Conservation (phyloP, 2,797 vertebrate species). For the Hypotaenidia okinawae region DNA sequence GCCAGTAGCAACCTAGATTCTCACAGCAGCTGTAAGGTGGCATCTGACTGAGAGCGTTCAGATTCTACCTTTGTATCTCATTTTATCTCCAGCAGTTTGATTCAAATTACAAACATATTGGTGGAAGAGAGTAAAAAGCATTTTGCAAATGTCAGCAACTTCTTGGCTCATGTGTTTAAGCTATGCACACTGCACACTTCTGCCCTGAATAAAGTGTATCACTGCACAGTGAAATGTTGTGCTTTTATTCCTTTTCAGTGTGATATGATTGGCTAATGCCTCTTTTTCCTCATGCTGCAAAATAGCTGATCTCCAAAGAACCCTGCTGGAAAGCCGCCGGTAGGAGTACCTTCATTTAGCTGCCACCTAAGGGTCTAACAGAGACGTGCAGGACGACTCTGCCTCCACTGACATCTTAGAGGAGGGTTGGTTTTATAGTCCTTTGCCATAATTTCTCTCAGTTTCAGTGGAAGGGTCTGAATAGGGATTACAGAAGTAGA, state of each 20-base stretch:
- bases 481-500: neutral
- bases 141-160: neutral
- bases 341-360: neutral
- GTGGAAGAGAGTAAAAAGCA: neutral
- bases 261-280: neutral
- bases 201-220: constrained; percentile 15
- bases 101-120: neutral
- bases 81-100: constrained; percentile 20
- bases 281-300: neutral
- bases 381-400: neutral
- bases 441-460: neutral
- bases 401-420: neutral
- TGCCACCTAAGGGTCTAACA: neutral
- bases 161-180: neutral
- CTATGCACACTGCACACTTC: neutral
- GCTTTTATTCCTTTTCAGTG: neutral
- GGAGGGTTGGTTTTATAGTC: neutral
- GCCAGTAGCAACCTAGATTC: neutral
- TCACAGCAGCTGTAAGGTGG: neutral
- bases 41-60: neutral
- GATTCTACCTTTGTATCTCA: neutral
- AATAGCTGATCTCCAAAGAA: neutral
- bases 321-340: neutral
- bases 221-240: neutral
- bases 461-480: neutral